These are phyloP conservation scores for Uromys caudimaculatus DNA, from an alignment of 2,797 vertebrate species.

Conservation along the genomic window DNA sequence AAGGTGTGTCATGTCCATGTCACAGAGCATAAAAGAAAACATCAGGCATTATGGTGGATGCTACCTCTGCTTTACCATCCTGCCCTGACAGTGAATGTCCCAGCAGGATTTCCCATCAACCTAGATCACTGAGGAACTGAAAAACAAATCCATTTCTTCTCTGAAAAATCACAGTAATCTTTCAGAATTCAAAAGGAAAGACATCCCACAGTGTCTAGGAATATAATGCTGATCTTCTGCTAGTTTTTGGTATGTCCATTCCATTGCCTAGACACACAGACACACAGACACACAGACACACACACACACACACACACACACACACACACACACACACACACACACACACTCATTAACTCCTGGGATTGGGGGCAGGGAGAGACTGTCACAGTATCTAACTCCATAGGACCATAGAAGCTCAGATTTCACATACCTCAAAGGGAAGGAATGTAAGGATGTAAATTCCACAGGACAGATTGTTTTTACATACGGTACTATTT, in stretches of 20 bases:
- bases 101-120: constrained; percentile 6
- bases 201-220: not conserved
- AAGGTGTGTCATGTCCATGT: not conserved
- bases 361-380: not conserved
- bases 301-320: not conserved
- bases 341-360: not conserved
- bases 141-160: constrained; percentile 1
- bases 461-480: constrained; percentile 69
- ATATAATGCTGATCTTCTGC: not conserved
- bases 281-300: not conserved
- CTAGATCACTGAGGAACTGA: not conserved
- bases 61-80: not conserved
- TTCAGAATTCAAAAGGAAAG: not conserved
- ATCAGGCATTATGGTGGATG: not conserved
- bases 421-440: constrained; percentile 69
- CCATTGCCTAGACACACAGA: not conserved
- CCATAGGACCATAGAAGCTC: constrained; percentile 22
- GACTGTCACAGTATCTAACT: not conserved
- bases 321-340: not conserved
- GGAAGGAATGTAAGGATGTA: constrained; percentile 69
- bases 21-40: not conserved
- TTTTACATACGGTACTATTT: constrained; percentile 68
- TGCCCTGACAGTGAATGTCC: not conserved
- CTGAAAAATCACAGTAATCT: constrained; percentile 14
- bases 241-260: not conserved